Conservation (phyloP, 2,797 vertebrate species). For the Muraenolepis orangiensis region DNA sequence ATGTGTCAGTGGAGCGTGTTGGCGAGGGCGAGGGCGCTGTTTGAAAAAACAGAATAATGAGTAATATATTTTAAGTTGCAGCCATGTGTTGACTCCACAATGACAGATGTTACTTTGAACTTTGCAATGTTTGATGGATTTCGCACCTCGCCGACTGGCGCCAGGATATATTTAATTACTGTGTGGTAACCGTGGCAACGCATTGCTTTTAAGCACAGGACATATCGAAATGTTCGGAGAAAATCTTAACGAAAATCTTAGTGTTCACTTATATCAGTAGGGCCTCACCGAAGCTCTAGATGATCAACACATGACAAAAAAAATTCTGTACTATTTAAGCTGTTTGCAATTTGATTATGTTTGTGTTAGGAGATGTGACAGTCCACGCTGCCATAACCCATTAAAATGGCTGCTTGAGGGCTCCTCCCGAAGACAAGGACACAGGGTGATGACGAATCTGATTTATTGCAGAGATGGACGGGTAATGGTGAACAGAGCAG, state of each 20-base stretch:
- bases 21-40: too few species aligned
- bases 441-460: too few species aligned
- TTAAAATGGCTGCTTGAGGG: too few species aligned
- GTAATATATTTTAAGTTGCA: background rate
- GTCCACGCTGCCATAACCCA: too few species aligned
- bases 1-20: background rate
- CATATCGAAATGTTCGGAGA: background rate
- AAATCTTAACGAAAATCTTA: too few species aligned
- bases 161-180: background rate
- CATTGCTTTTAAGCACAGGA: background rate
- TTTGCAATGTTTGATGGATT: background rate
- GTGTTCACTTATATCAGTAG: background rate
- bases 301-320: background rate
- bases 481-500: too few species aligned
- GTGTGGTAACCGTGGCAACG: background rate
- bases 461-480: too few species aligned
- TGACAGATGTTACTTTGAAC: background rate
- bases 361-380: background rate
- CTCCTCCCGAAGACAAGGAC: too few species aligned
- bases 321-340: background rate
- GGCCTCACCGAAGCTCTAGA: background rate
- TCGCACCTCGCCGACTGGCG: background rate
- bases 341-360: background rate
- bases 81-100: background rate
- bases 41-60: too few species aligned